These are phyloP conservation scores for Sphenopsis melanotis DNA, from an alignment of 2,797 vertebrate genomes.

Conservation along the genomic window DNA sequence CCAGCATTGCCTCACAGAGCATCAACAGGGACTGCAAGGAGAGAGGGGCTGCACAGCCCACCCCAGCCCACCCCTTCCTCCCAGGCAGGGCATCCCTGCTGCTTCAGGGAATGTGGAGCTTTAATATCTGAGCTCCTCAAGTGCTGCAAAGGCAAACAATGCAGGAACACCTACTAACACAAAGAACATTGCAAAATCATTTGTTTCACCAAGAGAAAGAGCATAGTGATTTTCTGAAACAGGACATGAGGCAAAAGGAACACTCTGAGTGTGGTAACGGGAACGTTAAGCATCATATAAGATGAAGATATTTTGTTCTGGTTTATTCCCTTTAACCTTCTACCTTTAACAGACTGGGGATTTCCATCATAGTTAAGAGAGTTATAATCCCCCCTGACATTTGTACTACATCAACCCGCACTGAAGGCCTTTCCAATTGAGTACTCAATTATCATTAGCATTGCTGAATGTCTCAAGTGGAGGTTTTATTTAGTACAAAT, in stretches of 20 bases:
- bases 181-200: background rate
- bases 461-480: background rate
- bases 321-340: background rate
- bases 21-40: background rate
- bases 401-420: background rate
- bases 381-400: background rate
- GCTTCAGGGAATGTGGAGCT: background rate
- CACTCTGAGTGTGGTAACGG: background rate
- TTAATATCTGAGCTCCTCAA: background rate
- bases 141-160: background rate
- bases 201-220: background rate
- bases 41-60: background rate
- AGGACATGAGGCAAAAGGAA: background rate
- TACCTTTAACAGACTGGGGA: background rate
- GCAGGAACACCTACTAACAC: background rate
- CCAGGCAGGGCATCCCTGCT: background rate
- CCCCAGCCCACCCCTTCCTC: background rate
- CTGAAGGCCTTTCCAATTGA: background rate
- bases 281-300: fast-evolving
- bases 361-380: background rate
- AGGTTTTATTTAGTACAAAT: background rate
- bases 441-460: background rate
- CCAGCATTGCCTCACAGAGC: background rate
- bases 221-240: background rate
- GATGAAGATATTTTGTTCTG: background rate